Percentiles rank a stretch among this genome's conserved stretches.
Conservation (phyloP, 1,140 invertebrate species). For the Solen grandis region DNA sequence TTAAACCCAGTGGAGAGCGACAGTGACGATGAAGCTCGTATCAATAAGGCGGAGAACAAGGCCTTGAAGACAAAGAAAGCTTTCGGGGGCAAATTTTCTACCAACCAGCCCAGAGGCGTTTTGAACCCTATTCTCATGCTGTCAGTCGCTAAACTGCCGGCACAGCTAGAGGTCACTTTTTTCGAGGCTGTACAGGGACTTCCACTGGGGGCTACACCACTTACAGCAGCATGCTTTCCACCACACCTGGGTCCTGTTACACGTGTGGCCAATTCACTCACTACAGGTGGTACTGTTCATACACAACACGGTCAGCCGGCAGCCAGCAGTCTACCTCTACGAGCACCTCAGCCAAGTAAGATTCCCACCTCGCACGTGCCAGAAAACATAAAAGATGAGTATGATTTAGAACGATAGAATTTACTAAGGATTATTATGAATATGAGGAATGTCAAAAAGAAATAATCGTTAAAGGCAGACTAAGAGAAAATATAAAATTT, state of each 20-base stretch:
- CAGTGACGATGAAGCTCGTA: background rate
- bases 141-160: too few species aligned
- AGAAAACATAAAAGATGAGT: background rate
- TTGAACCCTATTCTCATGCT: too few species aligned
- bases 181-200: too few species aligned
- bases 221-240: too few species aligned
- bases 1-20: background rate
- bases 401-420: too few species aligned
- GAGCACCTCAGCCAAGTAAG: background rate
- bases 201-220: too few species aligned
- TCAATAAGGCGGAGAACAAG: background rate
- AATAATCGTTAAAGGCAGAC: background rate
- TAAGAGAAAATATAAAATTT: conserved; percentile 3
- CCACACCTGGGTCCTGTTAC: background rate
- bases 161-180: too few species aligned
- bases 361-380: background rate
- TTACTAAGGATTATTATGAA: too few species aligned
- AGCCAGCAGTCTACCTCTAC: background rate
- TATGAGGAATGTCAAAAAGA: too few species aligned
- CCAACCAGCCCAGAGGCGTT: too few species aligned
- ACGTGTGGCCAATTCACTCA: background rate
- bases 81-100: too few species aligned
- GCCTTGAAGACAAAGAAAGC: background rate
- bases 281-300: background rate
- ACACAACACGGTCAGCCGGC: background rate